Percentiles rank a stretch among this genome's conserved stretches.
Conservation (phyloP, 1,140 invertebrate species). For the Caenorhabditis briggsae region DNA sequence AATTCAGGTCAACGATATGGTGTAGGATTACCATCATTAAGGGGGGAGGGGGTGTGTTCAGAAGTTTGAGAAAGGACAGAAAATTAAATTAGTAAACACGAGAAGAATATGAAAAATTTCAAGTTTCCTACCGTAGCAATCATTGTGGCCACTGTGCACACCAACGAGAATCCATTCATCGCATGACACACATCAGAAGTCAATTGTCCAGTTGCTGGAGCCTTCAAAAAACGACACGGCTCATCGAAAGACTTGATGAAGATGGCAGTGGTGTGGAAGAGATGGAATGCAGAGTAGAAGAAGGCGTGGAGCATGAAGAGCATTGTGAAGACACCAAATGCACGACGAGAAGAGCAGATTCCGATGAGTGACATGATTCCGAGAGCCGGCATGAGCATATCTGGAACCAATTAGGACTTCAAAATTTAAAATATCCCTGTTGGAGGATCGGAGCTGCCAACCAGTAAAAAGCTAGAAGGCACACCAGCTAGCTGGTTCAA, state of each 20-base stretch:
- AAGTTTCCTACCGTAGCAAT: constrained; percentile 6
- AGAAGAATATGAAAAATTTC: not conserved
- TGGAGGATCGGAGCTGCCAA: too few species aligned
- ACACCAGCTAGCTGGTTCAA: not conserved
- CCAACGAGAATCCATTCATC: not conserved
- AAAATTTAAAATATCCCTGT: not conserved
- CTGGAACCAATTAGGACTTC: not conserved
- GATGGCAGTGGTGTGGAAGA: not conserved
- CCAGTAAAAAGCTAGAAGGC: too few species aligned
- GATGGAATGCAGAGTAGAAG: not conserved
- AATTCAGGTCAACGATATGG: too few species aligned
- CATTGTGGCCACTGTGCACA: not conserved
- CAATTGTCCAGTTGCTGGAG: not conserved
- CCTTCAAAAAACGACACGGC: not conserved
- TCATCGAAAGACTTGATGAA: constrained; percentile 23
- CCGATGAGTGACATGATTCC: constrained; percentile 41
- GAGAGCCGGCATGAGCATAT: constrained; percentile 23
- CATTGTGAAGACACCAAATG: constrained; percentile 13
- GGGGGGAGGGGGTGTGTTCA: too few species aligned
- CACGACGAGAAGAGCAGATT: constrained; percentile 9
- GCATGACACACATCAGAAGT: not conserved
- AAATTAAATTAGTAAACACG: too few species aligned
- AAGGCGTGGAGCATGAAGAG: constrained; percentile 36
- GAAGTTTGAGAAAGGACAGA: too few species aligned
- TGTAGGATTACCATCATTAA: too few species aligned